Percentiles rank a stretch among this genome's conserved stretches.
Conservation (phyloP, 1,140 invertebrate species). For the Samia ricini region DNA sequence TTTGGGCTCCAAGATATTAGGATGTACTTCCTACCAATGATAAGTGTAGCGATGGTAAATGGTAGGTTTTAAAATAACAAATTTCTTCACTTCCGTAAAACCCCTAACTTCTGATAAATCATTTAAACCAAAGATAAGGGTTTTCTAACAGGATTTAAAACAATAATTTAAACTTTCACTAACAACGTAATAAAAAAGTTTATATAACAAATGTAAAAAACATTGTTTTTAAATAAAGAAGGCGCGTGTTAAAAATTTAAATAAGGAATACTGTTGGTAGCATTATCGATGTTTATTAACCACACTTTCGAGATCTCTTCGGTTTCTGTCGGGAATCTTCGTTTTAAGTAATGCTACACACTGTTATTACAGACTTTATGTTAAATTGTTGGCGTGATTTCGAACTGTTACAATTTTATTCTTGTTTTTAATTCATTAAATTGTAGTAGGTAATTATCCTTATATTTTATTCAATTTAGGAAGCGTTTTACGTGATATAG, state of each 20-base stretch:
- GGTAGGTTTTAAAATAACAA: no score
- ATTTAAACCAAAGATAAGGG: neutral
- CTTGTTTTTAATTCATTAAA: no score
- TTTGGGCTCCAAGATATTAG: no score
- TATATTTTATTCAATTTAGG: no score
- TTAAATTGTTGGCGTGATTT: no score
- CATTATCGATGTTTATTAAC: neutral
- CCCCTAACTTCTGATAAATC: neutral
- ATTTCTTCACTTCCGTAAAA: neutral
- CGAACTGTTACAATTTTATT: no score
- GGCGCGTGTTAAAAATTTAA: neutral
- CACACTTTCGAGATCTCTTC: neutral
- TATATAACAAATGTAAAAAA: slow-evolving; percentile 4
- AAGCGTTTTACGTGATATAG: no score
- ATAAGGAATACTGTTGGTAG: neutral
- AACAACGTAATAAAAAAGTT: neutral
- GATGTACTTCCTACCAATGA: no score
- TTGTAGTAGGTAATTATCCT: no score
- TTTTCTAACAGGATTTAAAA: neutral
- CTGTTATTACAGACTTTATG: no score
- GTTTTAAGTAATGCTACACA: neutral
- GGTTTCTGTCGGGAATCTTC: neutral
- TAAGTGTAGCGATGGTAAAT: no score
- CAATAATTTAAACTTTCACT: no score
- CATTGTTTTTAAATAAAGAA: slow-evolving; percentile 7